Base-by-base conservation (phyloP, 2,113 vertebrate genomes). In the Psittacara wagleri region DNA sequence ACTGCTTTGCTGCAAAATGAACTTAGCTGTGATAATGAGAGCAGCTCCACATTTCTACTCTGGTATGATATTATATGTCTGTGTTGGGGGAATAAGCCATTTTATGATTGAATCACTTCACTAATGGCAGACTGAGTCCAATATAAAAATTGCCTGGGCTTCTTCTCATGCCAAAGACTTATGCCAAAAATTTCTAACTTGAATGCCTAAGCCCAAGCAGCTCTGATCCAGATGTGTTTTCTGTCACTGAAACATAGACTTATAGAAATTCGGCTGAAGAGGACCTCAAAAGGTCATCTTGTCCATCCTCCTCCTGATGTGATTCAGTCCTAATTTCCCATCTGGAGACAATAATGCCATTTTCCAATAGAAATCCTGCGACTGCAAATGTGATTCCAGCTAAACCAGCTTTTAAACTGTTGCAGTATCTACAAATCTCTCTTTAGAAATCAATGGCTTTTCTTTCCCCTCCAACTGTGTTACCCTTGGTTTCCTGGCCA, bases 1-100 rank as follows among this genome's bases (percentile, higher is more conserved):
- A 82, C 90, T 91, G 86, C 93, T 91, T 86, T 89, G 79, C 78
- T 95, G 28, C n/a, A 83, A 95, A 88, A 96, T 67, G 66, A 96
- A 96, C 78, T 97, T 94, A 68, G 74, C 78, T 31, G 81, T 62
- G 73, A 54, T 94, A 57, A 89, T 9, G 77, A 82, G n/a, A 88
- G 86, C 73, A 82, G 73, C 64, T 74, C 69, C 73, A 3, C 17
- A 24, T 27, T 49, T 66, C 52, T 61, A 1, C 69, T 94, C 79
- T 1, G 1, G 77, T 27, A 11, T 9, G n/a, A 4, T 68, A 3
- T 35, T 83, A 17, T 35, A 10, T 74, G 43, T 80, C 88, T 64
- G 66, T 54, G 74, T 81, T 73, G 66, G 48, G 73, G 39, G 66
- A 95, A 93, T 86, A 92, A 84, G 61, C 67, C 83, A 44, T 92